Percentiles rank a stretch among this genome's conserved stretches.
Evolutionary conservation across 2,888 invertebrate genomes (phyloP).

Genomic region (Spodoptera exigua): DNA sequence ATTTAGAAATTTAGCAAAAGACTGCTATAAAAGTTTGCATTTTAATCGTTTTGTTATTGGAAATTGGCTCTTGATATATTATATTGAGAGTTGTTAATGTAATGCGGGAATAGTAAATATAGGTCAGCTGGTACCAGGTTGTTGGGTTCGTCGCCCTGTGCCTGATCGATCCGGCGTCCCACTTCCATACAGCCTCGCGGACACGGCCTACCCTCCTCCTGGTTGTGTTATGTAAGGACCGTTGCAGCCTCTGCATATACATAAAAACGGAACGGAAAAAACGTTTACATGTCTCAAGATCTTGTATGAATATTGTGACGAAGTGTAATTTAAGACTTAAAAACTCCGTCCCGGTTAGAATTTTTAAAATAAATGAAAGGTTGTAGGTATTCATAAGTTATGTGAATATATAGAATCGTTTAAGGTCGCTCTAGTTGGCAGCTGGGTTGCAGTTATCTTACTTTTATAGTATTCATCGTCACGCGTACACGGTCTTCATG

Average conservation of each 20-base stretch:
- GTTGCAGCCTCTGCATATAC: background rate
- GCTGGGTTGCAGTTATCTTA: background rate
- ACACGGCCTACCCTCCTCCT: slow-evolving; percentile 45
- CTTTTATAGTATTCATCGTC: slow-evolving; percentile 1
- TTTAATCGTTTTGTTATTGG: background rate
- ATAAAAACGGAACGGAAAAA: too few relatives aligned
- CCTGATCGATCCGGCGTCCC: slow-evolving; percentile 75
- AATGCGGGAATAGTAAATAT: slow-evolving; percentile 51
- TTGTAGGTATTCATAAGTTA: too few relatives aligned
- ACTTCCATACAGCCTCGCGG: slow-evolving; percentile 65
- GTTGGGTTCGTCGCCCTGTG: slow-evolving; percentile 62
- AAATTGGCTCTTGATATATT: slow-evolving; percentile 7
- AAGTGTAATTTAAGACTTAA: too few relatives aligned
- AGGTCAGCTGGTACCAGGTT: slow-evolving; percentile 57
- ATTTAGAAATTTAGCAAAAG: slow-evolving; percentile 13
- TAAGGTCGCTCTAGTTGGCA: background rate
- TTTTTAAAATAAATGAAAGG: too few relatives aligned
- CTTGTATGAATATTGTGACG: too few relatives aligned
- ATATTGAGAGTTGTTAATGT: slow-evolving; percentile 23
- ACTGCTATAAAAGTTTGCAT: background rate
- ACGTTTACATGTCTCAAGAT: too few relatives aligned
- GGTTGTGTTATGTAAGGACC: slow-evolving; percentile 50
- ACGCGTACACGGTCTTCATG: background rate
- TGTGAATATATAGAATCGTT: background rate
- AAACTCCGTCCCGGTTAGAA: too few relatives aligned